These are phyloP conservation scores for Nasonia longicornis DNA, from an alignment of 1,140 invertebrate species.

Conservation along the genomic window DNA sequence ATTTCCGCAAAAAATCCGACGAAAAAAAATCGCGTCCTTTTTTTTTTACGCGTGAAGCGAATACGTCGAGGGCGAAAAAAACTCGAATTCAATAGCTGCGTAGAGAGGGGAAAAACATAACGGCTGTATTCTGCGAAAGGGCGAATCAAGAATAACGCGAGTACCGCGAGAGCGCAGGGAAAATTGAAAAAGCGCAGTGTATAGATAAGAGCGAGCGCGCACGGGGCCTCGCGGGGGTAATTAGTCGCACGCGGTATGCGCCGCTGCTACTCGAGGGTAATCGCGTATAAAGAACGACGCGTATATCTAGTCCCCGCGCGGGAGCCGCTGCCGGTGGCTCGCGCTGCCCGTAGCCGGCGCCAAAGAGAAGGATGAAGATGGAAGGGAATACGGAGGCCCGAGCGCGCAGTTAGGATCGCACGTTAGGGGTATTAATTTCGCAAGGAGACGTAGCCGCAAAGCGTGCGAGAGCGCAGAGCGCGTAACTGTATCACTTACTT, in stretches of 20 bases:
- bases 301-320: too few species aligned
- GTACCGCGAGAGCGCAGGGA: too few species aligned
- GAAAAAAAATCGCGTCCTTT: neutral
- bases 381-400: neutral
- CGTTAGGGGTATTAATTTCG: conserved; percentile 1
- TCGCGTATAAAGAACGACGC: too few species aligned
- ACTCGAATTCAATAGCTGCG: too few species aligned
- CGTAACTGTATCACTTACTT: conserved; percentile 69
- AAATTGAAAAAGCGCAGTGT: neutral
- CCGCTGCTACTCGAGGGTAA: too few species aligned
- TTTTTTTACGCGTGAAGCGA: neutral
- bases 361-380: too few species aligned
- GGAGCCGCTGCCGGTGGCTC: too few species aligned
- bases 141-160: too few species aligned
- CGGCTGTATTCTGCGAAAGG: too few species aligned
- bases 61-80: neutral
- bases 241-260: neutral
- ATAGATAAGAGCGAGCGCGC: neutral
- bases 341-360: too few species aligned
- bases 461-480: too few species aligned
- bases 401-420: neutral
- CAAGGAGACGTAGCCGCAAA: neutral
- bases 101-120: too few species aligned
- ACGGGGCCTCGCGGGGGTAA: neutral
- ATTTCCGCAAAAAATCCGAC: neutral